A percentile compares a stretch with the other conserved stretches of the same genome.
Conservation (phyloP, 1,140 invertebrate species). For the Gyrodactylus bullatarudis region DNA sequence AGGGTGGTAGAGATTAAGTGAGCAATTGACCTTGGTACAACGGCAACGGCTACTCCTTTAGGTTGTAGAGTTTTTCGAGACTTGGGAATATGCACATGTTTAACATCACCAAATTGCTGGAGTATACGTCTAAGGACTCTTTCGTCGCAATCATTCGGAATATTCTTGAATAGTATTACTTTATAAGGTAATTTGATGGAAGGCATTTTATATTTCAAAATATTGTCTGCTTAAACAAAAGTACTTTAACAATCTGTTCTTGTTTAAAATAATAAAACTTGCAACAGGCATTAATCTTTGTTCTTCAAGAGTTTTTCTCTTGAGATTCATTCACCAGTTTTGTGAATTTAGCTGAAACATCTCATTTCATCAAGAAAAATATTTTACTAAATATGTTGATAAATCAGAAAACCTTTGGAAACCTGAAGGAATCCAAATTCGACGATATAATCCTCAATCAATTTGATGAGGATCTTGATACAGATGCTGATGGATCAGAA, state of each 20-base stretch:
- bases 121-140: neutral
- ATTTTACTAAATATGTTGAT: too few species aligned
- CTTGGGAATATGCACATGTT: neutral
- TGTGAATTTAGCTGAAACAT: too few species aligned
- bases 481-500: neutral
- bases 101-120: neutral
- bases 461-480: neutral
- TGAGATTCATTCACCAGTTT: too few species aligned
- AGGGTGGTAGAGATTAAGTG: neutral
- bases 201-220: neutral
- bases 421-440: too few species aligned
- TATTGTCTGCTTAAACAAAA: too few species aligned
- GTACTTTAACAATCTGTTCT: too few species aligned
- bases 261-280: too few species aligned
- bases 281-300: neutral
- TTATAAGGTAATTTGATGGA: neutral
- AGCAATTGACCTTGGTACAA: neutral
- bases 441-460: neutral
- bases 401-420: too few species aligned
- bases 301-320: too few species aligned
- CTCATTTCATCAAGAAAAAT: too few species aligned
- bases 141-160: neutral
- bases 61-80: neutral
- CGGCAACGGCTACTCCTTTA: neutral
- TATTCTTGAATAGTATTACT: neutral